Base-by-base conservation (phyloP, 1,140 invertebrate genomes). In the Limonius californicus region DNA sequence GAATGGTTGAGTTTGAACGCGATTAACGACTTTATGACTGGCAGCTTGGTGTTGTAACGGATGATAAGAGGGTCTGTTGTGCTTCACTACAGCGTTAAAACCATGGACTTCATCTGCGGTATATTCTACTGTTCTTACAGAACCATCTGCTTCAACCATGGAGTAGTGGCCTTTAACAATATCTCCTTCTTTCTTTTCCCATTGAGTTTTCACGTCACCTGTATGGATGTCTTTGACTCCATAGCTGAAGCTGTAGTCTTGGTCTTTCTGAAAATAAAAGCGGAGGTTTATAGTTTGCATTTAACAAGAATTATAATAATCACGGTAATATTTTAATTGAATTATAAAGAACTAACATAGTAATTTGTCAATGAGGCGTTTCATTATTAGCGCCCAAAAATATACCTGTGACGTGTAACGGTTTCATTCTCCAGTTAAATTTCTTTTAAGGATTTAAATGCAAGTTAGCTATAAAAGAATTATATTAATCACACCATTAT, bases 211-310 rank as follows among this genome's bases (percentile, higher is more conserved):
- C 45, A 85, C 81, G 69, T 88, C 86, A 63, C 89, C 86, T 19
- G 85, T 90, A 74, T 86, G 83, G 32, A 83, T 81, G 72, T 90
- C 89, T 66, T 86, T 82, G 9, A 90, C 86, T 11, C 84, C 85
- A 70, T 90, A 90, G 68, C 85, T 87, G 71, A 87, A 89, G 64
- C 83, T 82, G 75, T 90, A 90, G 55, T 72, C 72, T 30, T 66
- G 62, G 11, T 66, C 63, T 68, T 68, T 68, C 71, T 72, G 62
- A 50, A 72, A 70, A 19, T n/a, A n/a, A n/a, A n/a, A n/a, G n/a
- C n/a, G n/a, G n/a, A n/a, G n/a, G n/a, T n/a, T n/a, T n/a, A n/a
- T n/a, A n/a, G n/a, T n/a, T n/a, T n/a, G n/a, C n/a, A n/a, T n/a
- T n/a, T n/a, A n/a, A n/a, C n/a, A n/a, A n/a, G n/a, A n/a, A n/a